phyloP scores from a whole-genome alignment of 2,888 invertebrate genomes.

The Celastrina argiolus region DNA sequence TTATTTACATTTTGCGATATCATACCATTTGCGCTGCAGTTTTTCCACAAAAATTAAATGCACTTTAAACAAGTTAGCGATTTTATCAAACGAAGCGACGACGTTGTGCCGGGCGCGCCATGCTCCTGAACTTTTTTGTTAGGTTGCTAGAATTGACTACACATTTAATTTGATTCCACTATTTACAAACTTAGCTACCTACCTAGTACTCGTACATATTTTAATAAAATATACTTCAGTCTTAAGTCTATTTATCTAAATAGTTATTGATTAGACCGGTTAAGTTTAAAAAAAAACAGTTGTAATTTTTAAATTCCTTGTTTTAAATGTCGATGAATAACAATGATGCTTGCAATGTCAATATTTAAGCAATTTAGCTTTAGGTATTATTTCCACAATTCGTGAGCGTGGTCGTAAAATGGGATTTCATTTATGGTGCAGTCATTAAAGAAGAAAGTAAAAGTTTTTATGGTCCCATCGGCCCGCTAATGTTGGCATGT shows the following conservation, averaged over 20 bases:
- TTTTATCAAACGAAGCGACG: constrained; percentile 52
- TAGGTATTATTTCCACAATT: constrained; percentile 6
- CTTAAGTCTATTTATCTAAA: no score
- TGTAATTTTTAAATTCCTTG: not conserved
- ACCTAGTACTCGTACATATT: no score
- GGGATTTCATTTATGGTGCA: constrained; percentile 56
- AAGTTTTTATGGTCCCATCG: constrained; percentile 61
- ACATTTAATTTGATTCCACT: not conserved
- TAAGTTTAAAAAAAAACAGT: not conserved
- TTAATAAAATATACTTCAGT: no score
- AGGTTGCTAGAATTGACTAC: not conserved
- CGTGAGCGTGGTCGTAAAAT: constrained; percentile 40
- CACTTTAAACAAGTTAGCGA: constrained; percentile 40
- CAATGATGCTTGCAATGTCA: constrained; percentile 18
- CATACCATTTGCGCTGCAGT: constrained; percentile 26
- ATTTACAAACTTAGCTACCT: not conserved
- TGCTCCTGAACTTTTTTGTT: constrained; percentile 1
- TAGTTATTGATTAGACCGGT: no score
- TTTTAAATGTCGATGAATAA: not conserved
- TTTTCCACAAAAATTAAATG: constrained; percentile 29
- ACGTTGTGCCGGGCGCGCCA: constrained; percentile 38
- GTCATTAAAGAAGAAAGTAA: constrained; percentile 62
- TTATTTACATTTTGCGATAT: constrained; percentile 27
- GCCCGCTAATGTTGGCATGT: constrained; percentile 36
- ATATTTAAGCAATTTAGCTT: not conserved